Evolutionary conservation across 2,113 vertebrate species (phyloP).

Genomic region (Callorhinus ursinus): DNA sequence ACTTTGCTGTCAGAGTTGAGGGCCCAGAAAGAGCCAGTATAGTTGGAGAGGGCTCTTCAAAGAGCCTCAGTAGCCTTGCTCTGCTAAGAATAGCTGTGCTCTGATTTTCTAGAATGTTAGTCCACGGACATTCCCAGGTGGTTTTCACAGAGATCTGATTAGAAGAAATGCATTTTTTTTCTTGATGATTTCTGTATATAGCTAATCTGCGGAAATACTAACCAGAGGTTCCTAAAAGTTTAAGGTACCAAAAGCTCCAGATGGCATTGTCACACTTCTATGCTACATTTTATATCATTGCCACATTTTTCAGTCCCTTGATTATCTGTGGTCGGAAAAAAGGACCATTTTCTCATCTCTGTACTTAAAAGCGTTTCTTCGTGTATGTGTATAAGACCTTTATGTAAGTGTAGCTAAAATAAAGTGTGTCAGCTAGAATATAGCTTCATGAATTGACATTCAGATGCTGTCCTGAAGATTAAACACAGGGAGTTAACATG

Average conservation of each 20-base stretch:
- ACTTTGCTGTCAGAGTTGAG: not conserved
- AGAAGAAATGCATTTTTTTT: not conserved
- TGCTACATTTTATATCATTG: not conserved
- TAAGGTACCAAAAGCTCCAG: not conserved
- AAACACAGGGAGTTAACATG: not conserved
- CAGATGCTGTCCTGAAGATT: not conserved
- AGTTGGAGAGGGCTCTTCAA: too few species aligned
- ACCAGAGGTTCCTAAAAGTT: not conserved
- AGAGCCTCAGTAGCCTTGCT: not conserved
- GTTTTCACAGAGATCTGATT: not conserved
- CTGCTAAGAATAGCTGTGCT: not conserved
- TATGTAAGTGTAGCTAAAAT: not conserved
- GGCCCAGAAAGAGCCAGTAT: not conserved
- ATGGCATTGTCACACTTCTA: not conserved
- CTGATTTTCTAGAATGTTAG: not conserved
- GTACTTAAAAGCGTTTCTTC: not conserved
- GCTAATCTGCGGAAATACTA: not conserved
- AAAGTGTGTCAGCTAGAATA: not conserved
- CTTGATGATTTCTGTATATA: not conserved
- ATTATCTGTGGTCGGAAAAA: constrained; percentile 10
- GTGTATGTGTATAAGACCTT: not conserved
- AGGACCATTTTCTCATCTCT: not conserved
- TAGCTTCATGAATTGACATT: not conserved
- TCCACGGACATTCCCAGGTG: rapidly evolving
- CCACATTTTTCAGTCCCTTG: not conserved